Percentiles rank a stretch among this genome's conserved stretches.
These are phyloP conservation scores for Eurystomus glaucurus DNA, from an alignment of 2,797 vertebrate species.

Conservation along the genomic window DNA sequence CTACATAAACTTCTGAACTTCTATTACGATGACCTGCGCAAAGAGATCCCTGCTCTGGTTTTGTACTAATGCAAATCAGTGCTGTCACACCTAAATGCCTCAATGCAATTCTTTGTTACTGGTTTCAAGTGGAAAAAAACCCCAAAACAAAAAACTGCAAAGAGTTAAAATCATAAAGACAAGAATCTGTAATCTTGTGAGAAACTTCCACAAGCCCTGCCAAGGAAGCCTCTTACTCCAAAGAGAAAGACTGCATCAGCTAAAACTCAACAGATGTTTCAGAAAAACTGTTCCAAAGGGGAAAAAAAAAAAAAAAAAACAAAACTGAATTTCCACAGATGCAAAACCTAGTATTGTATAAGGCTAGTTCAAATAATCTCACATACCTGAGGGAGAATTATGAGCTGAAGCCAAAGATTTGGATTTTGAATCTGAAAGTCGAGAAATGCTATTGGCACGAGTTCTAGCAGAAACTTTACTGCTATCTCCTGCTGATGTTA, in stretches of 20 bases:
- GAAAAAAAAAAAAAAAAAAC: background rate
- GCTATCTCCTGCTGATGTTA: slow-evolving; percentile 86
- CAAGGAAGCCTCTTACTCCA: background rate
- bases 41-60: background rate
- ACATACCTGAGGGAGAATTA: slow-evolving; percentile 92
- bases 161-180: background rate
- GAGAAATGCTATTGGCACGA: slow-evolving; percentile 97
- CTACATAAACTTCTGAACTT: background rate
- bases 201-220: background rate
- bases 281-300: background rate
- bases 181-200: background rate
- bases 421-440: slow-evolving; percentile 92
- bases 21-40: background rate
- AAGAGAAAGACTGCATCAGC: background rate
- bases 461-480: slow-evolving; percentile 91
- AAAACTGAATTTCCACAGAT: background rate
- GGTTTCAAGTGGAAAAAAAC: background rate
- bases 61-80: background rate
- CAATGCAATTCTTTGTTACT: background rate
- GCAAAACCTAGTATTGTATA: background rate
- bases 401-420: slow-evolving; percentile 89
- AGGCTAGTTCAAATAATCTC: slow-evolving; percentile 36
- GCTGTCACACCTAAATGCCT: background rate
- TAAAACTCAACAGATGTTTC: background rate
- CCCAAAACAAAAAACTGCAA: background rate